Evolutionary conservation across 1,140 invertebrate genomes (phyloP).

Genomic region (Pantala flavescens): DNA sequence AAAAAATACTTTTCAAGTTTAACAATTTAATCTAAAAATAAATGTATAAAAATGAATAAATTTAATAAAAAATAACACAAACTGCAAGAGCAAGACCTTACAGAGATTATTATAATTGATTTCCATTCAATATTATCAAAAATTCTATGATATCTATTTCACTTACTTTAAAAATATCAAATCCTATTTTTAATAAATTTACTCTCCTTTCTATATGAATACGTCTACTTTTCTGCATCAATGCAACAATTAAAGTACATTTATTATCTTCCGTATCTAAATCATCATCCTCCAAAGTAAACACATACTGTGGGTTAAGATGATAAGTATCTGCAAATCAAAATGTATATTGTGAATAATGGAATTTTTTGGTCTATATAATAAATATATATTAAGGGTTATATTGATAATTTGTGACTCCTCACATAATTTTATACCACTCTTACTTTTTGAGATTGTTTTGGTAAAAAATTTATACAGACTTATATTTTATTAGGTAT

Average conservation of each 20-base stretch:
- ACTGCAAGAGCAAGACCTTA: neutral
- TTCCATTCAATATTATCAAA: neutral
- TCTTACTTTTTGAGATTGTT: too few species aligned
- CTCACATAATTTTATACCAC: too few species aligned
- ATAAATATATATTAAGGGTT: too few species aligned
- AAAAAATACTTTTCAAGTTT: neutral
- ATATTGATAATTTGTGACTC: too few species aligned
- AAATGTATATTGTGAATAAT: too few species aligned
- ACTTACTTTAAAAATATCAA: constrained; percentile 47
- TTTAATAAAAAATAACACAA: neutral
- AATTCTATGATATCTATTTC: neutral
- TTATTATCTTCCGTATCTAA: constrained; percentile 50
- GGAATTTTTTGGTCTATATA: too few species aligned
- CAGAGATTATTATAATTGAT: neutral
- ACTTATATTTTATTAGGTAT: too few species aligned
- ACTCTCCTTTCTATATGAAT: constrained; percentile 43
- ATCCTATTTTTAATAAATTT: constrained; percentile 51
- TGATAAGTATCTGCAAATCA: constrained; percentile 43
- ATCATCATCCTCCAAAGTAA: constrained; percentile 46
- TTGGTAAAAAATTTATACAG: too few species aligned
- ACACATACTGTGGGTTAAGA: constrained; percentile 51
- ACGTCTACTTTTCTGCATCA: constrained; percentile 54
- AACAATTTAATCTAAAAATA: neutral
- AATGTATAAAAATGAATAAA: neutral
- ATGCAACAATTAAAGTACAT: constrained; percentile 48